A percentile compares a stretch with the other conserved stretches of the same genome.
phyloP scores from a whole-genome alignment of 2,113 vertebrate species.

The Dromiciops gliroides region DNA sequence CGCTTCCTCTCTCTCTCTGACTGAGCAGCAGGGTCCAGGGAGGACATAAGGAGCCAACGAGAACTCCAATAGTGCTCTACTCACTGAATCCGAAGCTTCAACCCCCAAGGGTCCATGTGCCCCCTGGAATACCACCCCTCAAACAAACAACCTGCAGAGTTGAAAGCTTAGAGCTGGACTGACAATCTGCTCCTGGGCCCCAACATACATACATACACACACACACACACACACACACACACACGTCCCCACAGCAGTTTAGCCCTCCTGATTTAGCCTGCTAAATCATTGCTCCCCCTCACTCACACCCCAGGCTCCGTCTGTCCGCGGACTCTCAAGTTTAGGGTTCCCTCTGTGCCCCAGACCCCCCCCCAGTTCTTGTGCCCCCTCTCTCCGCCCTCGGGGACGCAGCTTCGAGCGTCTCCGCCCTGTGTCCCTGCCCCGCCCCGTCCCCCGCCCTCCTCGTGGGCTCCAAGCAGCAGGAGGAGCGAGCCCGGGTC shows the following conservation, averaged over 20 bases:
- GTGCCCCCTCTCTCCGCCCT: slow-evolving; percentile 77
- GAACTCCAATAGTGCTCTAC: neutral
- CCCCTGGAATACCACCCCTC: neutral
- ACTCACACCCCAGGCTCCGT: neutral
- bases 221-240: neutral
- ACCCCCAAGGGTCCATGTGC: neutral
- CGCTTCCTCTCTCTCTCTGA: neutral
- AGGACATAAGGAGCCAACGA: neutral
- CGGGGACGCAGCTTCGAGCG: neutral
- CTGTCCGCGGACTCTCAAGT: neutral
- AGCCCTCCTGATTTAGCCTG: neutral
- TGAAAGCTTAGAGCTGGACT: neutral
- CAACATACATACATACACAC: neutral
- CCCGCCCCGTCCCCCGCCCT: slow-evolving; percentile 67
- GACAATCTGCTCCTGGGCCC: neutral
- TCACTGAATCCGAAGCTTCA: neutral
- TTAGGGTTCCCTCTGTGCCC: neutral
- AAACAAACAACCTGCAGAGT: neutral
- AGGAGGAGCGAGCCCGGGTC: slow-evolving; percentile 63
- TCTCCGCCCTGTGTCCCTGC: slow-evolving; percentile 67
- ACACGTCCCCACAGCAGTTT: neutral
- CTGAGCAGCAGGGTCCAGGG: neutral
- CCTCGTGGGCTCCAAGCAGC: slow-evolving; percentile 70
- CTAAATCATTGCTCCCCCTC: neutral
- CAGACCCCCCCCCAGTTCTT: slow-evolving; percentile 55